Percentiles rank a stretch among this genome's conserved stretches.
Conservation (phyloP, 2,797 vertebrate species). For the Zalophus californianus region DNA sequence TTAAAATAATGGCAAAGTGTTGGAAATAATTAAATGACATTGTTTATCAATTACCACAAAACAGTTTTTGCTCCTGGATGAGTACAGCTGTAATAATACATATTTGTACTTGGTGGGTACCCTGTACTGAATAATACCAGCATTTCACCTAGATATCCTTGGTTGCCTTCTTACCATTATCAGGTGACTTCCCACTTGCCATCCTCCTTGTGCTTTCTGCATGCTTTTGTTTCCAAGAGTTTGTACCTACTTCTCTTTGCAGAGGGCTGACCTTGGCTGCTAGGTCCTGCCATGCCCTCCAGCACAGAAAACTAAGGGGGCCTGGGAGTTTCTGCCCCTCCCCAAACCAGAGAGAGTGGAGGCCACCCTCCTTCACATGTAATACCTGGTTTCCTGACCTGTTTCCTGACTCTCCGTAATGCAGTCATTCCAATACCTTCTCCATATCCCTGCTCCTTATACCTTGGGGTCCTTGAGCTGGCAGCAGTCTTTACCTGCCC, state of each 20-base stretch:
- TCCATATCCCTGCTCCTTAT: fast-evolving
- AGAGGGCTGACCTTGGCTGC: background rate
- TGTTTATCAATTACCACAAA: background rate
- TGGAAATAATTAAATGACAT: background rate
- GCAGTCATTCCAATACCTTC: background rate
- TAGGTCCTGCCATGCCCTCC: background rate
- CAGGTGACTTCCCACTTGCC: background rate
- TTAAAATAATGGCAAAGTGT: background rate
- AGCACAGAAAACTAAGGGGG: background rate
- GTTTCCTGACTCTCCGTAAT: background rate
- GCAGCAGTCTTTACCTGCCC: background rate
- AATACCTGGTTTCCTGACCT: background rate
- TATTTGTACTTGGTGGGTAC: background rate
- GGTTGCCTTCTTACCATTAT: background rate
- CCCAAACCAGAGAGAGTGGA: background rate
- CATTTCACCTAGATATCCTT: background rate
- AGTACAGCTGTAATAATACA: background rate
- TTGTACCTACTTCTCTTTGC: background rate
- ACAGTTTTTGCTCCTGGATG: background rate
- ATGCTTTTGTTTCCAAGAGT: background rate
- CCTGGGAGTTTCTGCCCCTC: fast-evolving
- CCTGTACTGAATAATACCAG: background rate
- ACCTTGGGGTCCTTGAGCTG: background rate
- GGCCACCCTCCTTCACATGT: background rate
- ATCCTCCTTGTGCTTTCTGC: background rate